phyloP scores from a whole-genome alignment of 1,140 invertebrate species.

The Drosophila persimilis region DNA sequence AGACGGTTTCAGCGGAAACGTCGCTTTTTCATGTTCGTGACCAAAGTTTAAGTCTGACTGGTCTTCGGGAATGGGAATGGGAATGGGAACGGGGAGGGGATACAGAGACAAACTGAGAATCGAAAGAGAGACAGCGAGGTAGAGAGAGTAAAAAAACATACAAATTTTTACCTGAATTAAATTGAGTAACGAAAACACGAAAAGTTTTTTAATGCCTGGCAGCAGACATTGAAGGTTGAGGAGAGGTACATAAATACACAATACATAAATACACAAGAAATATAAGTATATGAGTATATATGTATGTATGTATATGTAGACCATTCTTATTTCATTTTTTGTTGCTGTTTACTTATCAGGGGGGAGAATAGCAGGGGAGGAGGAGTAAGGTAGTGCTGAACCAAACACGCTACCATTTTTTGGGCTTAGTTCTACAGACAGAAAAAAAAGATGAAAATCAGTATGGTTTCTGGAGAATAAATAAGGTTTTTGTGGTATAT shows the following conservation, averaged over 20 bases:
- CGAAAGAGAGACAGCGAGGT: conserved; percentile 20
- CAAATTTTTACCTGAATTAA: conserved; percentile 80
- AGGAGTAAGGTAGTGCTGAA: neutral
- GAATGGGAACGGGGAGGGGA: conserved; percentile 2
- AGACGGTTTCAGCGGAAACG: conserved; percentile 73
- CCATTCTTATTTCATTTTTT: conserved; percentile 44
- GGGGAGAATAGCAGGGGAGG: conserved; percentile 3
- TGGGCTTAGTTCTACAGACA: neutral
- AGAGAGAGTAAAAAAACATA: conserved; percentile 44
- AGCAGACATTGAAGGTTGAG: too few species aligned
- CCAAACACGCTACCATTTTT: conserved; percentile 58
- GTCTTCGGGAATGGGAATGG: neutral
- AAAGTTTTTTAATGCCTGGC: conserved; percentile 46
- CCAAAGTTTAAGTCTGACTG: conserved; percentile 62
- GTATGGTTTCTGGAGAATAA: too few species aligned
- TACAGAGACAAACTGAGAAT: conserved; percentile 27
- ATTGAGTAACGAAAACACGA: conserved; percentile 81
- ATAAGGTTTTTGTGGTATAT: too few species aligned
- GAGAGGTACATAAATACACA: conserved; percentile 1
- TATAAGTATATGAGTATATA: conserved; percentile 1
- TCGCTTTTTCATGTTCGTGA: conserved; percentile 80
- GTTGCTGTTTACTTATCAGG: conserved; percentile 34
- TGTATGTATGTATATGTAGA: conserved; percentile 36
- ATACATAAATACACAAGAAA: conserved; percentile 3
- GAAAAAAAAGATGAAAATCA: too few species aligned